Evolutionary conservation across 64 coral and sea anemone genomes (phyloP).

Genomic region (Cladopsammia gracilis): DNA sequence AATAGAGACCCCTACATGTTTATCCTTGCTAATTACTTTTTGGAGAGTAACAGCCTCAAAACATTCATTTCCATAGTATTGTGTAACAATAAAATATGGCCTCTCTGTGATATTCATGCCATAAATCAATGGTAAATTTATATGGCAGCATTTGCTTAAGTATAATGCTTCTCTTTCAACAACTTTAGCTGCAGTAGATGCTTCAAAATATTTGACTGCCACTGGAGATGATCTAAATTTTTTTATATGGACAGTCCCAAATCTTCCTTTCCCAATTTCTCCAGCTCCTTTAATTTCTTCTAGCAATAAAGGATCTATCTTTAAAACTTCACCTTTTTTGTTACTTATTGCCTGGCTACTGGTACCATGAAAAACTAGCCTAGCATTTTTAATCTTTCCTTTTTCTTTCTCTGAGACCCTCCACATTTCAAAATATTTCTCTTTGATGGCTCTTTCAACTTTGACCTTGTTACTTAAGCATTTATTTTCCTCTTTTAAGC

Average conservation of each 20-base stretch:
- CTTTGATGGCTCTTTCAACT: conserved; percentile 67
- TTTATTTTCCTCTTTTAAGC: conserved; percentile 60
- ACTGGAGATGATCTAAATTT: conserved; percentile 61
- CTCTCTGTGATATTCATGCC: conserved; percentile 7
- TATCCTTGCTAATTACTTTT: neutral
- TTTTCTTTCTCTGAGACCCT: conserved; percentile 72
- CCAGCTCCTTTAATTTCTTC: neutral
- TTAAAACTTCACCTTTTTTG: neutral
- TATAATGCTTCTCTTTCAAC: conserved; percentile 29
- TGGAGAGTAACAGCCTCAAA: conserved; percentile 23
- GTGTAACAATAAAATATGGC: conserved; percentile 35
- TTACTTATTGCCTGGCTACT: neutral
- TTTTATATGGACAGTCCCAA: conserved; percentile 44
- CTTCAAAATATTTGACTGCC: conserved; percentile 65
- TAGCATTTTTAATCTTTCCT: conserved; percentile 27
- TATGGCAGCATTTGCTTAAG: conserved; percentile 36
- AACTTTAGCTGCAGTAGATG: conserved; percentile 13
- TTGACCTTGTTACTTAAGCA: conserved; percentile 11
- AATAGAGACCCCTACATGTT: neutral
- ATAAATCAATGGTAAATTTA: conserved; percentile 43
- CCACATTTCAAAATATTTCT: conserved; percentile 84
- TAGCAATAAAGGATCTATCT: conserved; percentile 21
- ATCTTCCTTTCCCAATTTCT: conserved; percentile 25
- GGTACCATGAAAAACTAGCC: neutral
- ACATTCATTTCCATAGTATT: conserved; percentile 32